phyloP scores from a whole-genome alignment of 2,113 vertebrate genomes.

The Desmodus rotundus region DNA sequence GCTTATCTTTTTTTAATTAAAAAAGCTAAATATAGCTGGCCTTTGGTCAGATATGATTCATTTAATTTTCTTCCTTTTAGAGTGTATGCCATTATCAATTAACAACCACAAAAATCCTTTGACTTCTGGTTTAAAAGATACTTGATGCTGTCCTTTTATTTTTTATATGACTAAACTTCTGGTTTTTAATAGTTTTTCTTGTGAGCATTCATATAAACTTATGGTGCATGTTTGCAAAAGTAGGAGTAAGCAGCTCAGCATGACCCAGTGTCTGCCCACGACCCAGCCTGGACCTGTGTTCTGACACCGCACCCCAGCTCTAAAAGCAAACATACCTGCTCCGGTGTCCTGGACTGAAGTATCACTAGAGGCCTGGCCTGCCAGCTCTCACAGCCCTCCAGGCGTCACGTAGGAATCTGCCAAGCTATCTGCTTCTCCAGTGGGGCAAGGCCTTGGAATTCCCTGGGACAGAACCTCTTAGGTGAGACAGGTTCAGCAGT shows the following conservation, averaged over 20 bases:
- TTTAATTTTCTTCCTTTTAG: background rate
- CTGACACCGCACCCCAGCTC: background rate
- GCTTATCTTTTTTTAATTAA: background rate
- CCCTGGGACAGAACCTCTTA: conserved; percentile 21
- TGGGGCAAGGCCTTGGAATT: conserved; percentile 52
- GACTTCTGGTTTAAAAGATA: background rate
- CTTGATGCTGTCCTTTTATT: conserved; percentile 3
- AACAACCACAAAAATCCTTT: background rate
- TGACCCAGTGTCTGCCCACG: background rate
- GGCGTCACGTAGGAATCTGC: background rate
- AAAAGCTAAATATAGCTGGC: background rate
- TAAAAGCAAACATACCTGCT: background rate
- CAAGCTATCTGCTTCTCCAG: conserved; percentile 41
- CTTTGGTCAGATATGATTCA: background rate
- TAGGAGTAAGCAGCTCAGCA: background rate
- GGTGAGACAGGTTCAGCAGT: background rate
- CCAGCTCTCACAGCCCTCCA: background rate
- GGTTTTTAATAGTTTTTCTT: background rate
- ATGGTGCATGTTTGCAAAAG: background rate
- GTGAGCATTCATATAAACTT: background rate
- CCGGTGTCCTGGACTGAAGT: background rate
- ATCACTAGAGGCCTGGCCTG: background rate
- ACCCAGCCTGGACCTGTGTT: background rate
- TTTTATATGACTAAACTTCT: background rate
- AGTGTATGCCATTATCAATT: background rate